phyloP scores from a whole-genome alignment of 2,888 invertebrate genomes.

The Hemicrepidius hirtus region DNA sequence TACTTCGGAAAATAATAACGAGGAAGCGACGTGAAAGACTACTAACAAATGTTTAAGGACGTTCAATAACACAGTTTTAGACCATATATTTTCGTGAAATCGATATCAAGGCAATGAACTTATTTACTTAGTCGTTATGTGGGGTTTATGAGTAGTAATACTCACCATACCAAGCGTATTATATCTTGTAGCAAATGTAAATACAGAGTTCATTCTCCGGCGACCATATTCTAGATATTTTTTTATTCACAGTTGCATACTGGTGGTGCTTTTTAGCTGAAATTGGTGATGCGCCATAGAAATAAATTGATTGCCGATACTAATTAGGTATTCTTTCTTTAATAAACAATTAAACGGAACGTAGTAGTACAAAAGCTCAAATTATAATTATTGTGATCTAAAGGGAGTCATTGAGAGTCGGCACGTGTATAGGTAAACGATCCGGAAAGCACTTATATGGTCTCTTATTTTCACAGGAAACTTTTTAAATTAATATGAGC shows the following conservation, averaged over 20 bases:
- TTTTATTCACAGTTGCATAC: too few species aligned
- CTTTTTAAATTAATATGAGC: neutral
- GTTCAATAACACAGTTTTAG: constrained; percentile 5
- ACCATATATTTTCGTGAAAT: constrained; percentile 9
- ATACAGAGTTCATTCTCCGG: constrained; percentile 11
- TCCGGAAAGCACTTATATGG: constrained; percentile 1
- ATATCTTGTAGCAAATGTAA: neutral
- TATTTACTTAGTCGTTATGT: neutral
- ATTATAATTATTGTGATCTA: constrained; percentile 1
- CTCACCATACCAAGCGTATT: too few species aligned
- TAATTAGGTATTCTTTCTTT: neutral
- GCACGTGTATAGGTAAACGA: constrained; percentile 11
- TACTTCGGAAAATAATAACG: too few species aligned
- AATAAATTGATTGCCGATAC: constrained; percentile 11
- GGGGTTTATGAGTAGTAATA: neutral
- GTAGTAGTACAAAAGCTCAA: neutral
- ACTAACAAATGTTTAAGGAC: too few species aligned
- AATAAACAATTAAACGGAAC: neutral
- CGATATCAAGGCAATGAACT: constrained; percentile 29
- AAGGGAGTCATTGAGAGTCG: neutral
- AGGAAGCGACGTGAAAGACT: too few species aligned
- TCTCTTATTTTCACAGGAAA: constrained; percentile 7
- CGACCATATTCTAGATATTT: neutral
- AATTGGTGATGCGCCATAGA: neutral
- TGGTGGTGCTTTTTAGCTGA: too few species aligned